phyloP scores from a whole-genome alignment of 2,113 vertebrate species.

The Petromus typicus region DNA sequence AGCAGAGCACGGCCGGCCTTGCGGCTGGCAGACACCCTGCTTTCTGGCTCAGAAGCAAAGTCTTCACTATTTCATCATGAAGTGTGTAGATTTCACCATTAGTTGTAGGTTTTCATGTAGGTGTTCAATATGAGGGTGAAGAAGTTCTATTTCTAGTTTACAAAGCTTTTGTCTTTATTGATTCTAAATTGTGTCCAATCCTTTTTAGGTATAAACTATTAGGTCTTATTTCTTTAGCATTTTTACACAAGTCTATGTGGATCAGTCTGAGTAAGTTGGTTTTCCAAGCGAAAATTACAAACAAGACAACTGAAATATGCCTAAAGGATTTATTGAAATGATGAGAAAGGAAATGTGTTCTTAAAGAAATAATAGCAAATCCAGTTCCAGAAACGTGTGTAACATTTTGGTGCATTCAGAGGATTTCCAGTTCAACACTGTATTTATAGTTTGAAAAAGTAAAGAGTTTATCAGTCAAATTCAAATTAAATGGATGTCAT shows the following conservation, averaged over 20 bases:
- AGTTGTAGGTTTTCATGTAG: neutral
- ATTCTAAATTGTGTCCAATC: neutral
- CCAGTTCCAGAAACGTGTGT: conserved; percentile 46
- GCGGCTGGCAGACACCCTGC: neutral
- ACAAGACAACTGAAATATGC: conserved; percentile 71
- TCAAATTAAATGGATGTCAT: conserved; percentile 8
- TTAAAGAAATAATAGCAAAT: conserved; percentile 45
- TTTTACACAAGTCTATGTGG: neutral
- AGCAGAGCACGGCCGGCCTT: neutral
- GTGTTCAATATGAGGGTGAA: too few relatives aligned
- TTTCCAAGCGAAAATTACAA: conserved; percentile 57
- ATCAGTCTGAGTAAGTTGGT: neutral
- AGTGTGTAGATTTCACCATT: neutral
- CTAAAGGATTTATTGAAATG: conserved; percentile 78
- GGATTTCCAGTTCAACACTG: neutral
- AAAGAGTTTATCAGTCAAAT: conserved; percentile 7
- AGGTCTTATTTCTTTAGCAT: neutral
- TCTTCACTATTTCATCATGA: neutral
- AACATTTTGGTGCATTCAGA: conserved; percentile 32
- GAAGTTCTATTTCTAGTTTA: neutral
- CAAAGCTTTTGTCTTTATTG: neutral
- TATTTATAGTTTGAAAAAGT: conserved; percentile 38
- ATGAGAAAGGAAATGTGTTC: conserved; percentile 60
- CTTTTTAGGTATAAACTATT: neutral
- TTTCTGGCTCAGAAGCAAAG: neutral